Evolutionary conservation across 1,140 invertebrate species (phyloP).

Genomic region (Zaprionus davidi): DNA sequence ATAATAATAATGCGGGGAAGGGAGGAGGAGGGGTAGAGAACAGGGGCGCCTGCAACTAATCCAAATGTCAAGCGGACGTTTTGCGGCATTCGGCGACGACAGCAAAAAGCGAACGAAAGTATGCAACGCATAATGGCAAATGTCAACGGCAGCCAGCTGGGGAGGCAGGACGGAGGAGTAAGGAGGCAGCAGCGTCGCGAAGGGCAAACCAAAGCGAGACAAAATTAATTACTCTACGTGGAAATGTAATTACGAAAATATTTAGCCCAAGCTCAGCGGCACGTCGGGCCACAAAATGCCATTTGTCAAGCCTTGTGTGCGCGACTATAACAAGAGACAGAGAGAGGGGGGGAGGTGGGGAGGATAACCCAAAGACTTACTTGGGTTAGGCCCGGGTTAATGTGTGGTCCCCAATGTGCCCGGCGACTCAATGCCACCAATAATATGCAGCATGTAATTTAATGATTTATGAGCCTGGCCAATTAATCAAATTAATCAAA

Average conservation of each 20-base stretch:
- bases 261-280: constrained; percentile 78
- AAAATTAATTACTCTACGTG: constrained; percentile 84
- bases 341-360: neutral
- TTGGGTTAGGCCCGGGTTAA: constrained; percentile 33
- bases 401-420: constrained; percentile 26
- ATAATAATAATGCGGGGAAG: constrained; percentile 47
- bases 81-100: constrained; percentile 55
- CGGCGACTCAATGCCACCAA: constrained; percentile 56
- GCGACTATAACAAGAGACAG: neutral
- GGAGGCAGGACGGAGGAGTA: neutral
- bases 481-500: constrained; percentile 83
- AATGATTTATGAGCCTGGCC: constrained; percentile 72
- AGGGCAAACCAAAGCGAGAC: constrained; percentile 67
- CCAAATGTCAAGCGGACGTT: constrained; percentile 46
- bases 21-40: neutral
- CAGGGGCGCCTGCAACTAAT: constrained; percentile 54
- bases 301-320: constrained; percentile 70
- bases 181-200: neutral
- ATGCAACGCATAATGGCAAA: constrained; percentile 80
- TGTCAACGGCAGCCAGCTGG: constrained; percentile 67
- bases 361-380: constrained; percentile 9
- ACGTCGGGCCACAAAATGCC: constrained; percentile 75
- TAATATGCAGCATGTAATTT: constrained; percentile 70
- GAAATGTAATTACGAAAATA: constrained; percentile 84
- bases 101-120: constrained; percentile 68